Evolutionary conservation across 2,888 invertebrate species (phyloP).

Genomic region (Sinodicranocentrus sp.): DNA sequence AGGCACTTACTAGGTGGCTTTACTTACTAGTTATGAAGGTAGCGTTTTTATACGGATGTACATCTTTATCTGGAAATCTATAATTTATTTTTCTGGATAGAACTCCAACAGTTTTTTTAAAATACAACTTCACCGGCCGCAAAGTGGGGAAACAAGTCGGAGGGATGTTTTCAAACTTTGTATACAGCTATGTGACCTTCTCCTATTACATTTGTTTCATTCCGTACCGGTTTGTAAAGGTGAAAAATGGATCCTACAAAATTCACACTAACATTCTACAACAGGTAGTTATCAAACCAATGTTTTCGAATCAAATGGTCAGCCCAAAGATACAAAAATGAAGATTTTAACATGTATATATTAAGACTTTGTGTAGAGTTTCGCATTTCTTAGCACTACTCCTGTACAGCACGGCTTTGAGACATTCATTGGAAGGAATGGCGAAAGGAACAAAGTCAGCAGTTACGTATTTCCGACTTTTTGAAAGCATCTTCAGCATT

Average conservation of each 20-base stretch:
- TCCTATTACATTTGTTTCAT: conserved; percentile 17
- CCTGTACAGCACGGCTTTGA: conserved; percentile 3
- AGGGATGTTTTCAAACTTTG: conserved; percentile 19
- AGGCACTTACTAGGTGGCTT: too few relatives aligned
- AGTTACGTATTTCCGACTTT: conserved; percentile 42
- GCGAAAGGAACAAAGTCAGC: conserved; percentile 8
- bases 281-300: conserved; percentile 3
- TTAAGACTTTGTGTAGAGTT: conserved; percentile 35
- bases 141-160: background rate
- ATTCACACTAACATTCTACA: background rate
- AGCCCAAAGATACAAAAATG: background rate
- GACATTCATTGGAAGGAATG: conserved; percentile 18
- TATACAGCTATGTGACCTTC: background rate
- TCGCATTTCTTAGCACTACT: background rate
- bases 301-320: background rate
- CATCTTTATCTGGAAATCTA: too few relatives aligned
- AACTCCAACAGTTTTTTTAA: too few relatives aligned
- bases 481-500: conserved; percentile 32
- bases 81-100: too few relatives aligned
- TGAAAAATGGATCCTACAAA: background rate
- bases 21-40: too few relatives aligned
- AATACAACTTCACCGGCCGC: too few relatives aligned
- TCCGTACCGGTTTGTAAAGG: conserved; percentile 9
- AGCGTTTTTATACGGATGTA: too few relatives aligned
- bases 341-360: background rate